Evolutionary conservation across 2,888 invertebrate genomes (phyloP).

Genomic region (Nysson spinosus): DNA sequence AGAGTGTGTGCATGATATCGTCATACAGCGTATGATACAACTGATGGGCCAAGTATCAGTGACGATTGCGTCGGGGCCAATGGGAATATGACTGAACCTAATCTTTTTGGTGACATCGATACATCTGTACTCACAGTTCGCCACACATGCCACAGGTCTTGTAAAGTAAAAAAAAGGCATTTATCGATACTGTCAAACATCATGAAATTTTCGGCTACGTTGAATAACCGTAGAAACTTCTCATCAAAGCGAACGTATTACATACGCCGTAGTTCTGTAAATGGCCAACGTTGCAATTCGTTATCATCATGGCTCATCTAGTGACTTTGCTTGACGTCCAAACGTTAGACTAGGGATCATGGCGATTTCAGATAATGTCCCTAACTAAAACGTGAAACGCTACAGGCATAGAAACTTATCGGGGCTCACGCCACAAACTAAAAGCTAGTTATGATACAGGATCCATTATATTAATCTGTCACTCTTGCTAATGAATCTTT

Average conservation of each 20-base stretch:
- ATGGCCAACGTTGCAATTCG: background rate
- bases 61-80: background rate
- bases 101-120: background rate
- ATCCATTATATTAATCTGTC: too few species aligned
- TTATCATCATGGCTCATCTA: too few species aligned
- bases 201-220: background rate
- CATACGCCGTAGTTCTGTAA: background rate
- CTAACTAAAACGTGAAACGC: too few species aligned
- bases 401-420: too few species aligned
- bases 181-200: background rate
- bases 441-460: too few species aligned
- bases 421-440: too few species aligned
- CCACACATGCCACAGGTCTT: background rate
- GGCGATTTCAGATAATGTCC: too few species aligned
- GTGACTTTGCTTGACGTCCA: too few species aligned
- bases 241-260: background rate
- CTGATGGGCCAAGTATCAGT: background rate
- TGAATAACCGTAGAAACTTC: background rate
- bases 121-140: background rate
- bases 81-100: background rate
- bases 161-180: background rate
- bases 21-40: too few species aligned
- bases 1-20: too few species aligned
- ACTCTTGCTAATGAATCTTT: too few species aligned
- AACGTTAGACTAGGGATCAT: too few species aligned